Conservation (phyloP, 2,113 vertebrate species). For the Pagrus major region DNA sequence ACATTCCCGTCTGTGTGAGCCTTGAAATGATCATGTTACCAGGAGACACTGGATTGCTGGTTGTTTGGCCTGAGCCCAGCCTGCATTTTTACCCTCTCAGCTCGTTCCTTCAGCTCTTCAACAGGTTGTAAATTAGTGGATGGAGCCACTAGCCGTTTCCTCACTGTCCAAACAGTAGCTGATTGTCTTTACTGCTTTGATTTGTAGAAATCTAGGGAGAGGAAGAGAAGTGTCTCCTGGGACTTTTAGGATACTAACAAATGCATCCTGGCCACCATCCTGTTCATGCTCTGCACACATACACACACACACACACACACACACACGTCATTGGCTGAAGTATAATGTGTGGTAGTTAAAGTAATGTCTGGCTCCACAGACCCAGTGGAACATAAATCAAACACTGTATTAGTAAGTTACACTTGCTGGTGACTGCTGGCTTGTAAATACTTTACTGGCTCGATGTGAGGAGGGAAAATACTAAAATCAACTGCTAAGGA, state of each 20-base stretch:
- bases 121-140: conserved; percentile 34
- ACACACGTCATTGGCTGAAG: not conserved
- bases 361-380: conserved; percentile 68
- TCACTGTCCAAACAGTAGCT: not conserved
- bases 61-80: conserved; percentile 17
- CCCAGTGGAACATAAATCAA: conserved; percentile 62
- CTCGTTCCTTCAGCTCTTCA: not conserved
- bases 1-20: conserved; percentile 10
- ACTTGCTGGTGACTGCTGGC: not conserved
- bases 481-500: not conserved
- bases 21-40: conserved; percentile 40
- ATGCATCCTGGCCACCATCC: not conserved
- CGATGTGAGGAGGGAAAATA: not conserved
- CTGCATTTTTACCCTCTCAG: not conserved
- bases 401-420: conserved; percentile 12
- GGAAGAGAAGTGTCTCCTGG: not conserved
- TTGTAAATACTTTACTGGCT: conserved; percentile 13
- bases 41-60: conserved; percentile 41
- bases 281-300: not conserved
- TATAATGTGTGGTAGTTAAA: conserved; percentile 68
- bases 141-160: not conserved
- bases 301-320: not conserved
- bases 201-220: not conserved
- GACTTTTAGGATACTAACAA: not conserved
- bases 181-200: not conserved